phyloP scores from a whole-genome alignment of 2,113 vertebrate species.

The Regulus satrapa region DNA sequence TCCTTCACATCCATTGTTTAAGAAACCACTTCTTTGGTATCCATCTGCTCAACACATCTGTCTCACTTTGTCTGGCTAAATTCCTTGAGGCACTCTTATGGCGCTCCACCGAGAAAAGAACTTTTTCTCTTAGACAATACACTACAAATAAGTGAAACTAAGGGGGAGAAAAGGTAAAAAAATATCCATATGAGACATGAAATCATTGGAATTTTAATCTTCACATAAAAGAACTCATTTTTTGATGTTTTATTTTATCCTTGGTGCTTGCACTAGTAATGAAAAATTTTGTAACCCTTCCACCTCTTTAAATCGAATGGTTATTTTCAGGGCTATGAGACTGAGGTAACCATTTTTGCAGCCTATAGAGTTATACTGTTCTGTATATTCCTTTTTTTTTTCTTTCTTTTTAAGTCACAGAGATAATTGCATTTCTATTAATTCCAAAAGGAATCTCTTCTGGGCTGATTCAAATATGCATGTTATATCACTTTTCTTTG shows the following conservation, averaged over 20 bases:
- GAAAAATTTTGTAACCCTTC: not conserved
- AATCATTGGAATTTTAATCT: not conserved
- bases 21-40: slow-evolving; percentile 2
- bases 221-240: not conserved
- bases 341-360: not conserved
- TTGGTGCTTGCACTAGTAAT: not conserved
- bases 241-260: not conserved
- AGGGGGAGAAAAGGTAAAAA: not conserved
- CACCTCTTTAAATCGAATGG: not conserved
- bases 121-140: not conserved
- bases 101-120: slow-evolving; percentile 6
- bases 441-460: not conserved
- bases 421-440: not conserved
- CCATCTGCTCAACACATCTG: slow-evolving; percentile 13
- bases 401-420: not conserved
- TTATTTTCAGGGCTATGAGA: not conserved
- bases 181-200: not conserved
- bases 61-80: not conserved
- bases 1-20: not conserved
- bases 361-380: not conserved
- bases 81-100: not conserved
- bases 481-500: not conserved
- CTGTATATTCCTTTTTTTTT: not conserved
- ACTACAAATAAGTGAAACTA: not conserved
- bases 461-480: not conserved